phyloP scores from a whole-genome alignment of 2,113 vertebrate species.

The Nothocercus nigrocapillus region DNA sequence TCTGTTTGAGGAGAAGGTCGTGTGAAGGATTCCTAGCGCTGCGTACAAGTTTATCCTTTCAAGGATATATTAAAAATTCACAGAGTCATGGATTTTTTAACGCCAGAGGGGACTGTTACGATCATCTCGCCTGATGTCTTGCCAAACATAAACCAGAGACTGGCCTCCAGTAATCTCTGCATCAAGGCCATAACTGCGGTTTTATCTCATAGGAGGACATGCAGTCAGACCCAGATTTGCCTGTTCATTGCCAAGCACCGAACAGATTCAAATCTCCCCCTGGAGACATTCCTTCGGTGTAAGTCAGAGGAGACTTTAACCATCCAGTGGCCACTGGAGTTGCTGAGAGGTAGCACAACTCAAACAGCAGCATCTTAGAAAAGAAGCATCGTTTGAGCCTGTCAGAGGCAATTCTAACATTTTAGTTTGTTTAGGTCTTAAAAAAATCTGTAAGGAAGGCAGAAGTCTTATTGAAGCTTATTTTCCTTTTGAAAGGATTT shows the following conservation, averaged over 20 bases:
- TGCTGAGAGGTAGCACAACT: not conserved
- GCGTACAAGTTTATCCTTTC: not conserved
- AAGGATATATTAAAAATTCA: not conserved
- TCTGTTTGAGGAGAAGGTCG: not conserved
- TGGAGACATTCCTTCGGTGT: constrained; percentile 22
- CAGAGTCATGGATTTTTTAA: not conserved
- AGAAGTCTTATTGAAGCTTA: not conserved
- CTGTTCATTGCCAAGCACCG: constrained; percentile 31
- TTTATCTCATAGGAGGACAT: constrained; percentile 21
- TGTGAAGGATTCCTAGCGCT: not conserved
- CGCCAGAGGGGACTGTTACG: not conserved
- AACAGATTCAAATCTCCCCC: not conserved
- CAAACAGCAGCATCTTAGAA: not conserved
- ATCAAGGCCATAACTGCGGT: constrained; percentile 1
- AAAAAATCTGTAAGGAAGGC: not conserved
- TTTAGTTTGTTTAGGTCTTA: not conserved
- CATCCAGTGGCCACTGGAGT: not conserved
- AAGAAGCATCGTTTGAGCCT: not conserved
- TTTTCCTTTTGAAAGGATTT: constrained; percentile 64
- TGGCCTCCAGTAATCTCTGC: constrained; percentile 18
- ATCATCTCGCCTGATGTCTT: not conserved
- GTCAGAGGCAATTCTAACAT: not conserved
- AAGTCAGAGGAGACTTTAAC: constrained; percentile 47
- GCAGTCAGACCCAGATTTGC: constrained; percentile 9
- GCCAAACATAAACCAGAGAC: not conserved